Conservation (phyloP, 2,888 invertebrate species). For the Incurvaria masculella region DNA sequence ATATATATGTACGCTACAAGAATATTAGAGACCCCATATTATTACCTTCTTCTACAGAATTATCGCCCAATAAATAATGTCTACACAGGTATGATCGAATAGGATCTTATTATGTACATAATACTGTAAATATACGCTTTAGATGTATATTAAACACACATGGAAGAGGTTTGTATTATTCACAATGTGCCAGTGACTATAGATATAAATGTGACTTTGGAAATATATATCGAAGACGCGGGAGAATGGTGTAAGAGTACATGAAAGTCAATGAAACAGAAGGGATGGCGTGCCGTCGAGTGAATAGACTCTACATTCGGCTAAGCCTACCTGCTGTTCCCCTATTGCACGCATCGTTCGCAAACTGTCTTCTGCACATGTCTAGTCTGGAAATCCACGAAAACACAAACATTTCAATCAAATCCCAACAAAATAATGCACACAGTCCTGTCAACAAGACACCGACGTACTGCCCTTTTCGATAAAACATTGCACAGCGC, state of each 20-base stretch:
- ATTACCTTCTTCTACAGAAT: not conserved
- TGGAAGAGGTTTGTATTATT: slow-evolving; percentile 30
- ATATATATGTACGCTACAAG: too few relatives aligned
- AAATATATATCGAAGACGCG: not conserved
- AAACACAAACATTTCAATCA: slow-evolving; percentile 32
- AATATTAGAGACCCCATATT: too few relatives aligned
- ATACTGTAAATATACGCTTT: not conserved
- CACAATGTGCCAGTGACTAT: slow-evolving; percentile 40
- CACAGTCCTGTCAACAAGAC: not conserved
- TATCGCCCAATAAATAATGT: not conserved
- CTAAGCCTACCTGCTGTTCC: slow-evolving; percentile 90
- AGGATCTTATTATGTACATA: not conserved
- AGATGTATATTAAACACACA: not conserved
- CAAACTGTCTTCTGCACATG: slow-evolving; percentile 96
- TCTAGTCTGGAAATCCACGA: slow-evolving; percentile 86
- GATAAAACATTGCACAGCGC: too few relatives aligned
- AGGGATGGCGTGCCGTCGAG: slow-evolving; percentile 5
- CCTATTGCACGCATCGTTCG: slow-evolving; percentile 95
- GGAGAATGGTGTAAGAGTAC: slow-evolving; percentile 16
- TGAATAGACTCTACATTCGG: slow-evolving; percentile 3
- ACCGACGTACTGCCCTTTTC: too few relatives aligned
- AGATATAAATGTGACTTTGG: not conserved
- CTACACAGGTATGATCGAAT: not conserved
- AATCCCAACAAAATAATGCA: slow-evolving; percentile 15
- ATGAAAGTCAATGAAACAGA: slow-evolving; percentile 36